Evolutionary conservation across 2,888 invertebrate genomes (phyloP).

Genomic region (Beris morrisii): DNA sequence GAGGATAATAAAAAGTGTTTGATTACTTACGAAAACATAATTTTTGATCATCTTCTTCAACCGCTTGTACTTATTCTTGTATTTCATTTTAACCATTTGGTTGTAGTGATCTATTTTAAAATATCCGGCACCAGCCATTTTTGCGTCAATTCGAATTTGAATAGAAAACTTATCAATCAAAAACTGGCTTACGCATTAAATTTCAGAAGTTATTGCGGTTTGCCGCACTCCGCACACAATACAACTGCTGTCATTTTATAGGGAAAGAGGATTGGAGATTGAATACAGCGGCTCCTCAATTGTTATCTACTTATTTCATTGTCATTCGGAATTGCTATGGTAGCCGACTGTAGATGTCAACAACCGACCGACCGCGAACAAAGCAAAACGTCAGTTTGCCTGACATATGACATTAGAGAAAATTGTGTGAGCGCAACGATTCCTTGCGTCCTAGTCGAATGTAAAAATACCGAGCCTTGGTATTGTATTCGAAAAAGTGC

Average conservation of each 20-base stretch:
- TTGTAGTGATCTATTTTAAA: constrained; percentile 28
- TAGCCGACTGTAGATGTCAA: constrained; percentile 2
- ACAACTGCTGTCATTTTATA: no score
- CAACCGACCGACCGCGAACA: background rate
- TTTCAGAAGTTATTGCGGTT: no score
- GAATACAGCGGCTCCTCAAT: no score
- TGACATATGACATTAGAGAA: constrained; percentile 9
- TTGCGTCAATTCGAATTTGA: background rate
- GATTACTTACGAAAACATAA: constrained; percentile 65
- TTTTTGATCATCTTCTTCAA: constrained; percentile 67
- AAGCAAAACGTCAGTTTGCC: constrained; percentile 14
- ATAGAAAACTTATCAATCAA: no score
- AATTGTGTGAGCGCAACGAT: no score
- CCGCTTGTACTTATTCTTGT: constrained; percentile 65
- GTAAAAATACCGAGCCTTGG: no score
- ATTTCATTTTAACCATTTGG: constrained; percentile 50
- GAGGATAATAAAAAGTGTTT: background rate
- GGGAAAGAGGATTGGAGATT: background rate
- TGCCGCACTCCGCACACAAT: no score
- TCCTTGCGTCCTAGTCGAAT: no score
- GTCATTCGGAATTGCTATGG: background rate
- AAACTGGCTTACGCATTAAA: no score
- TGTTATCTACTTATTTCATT: background rate
- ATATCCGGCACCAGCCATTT: constrained; percentile 13
- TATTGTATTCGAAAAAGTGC: no score